Base-by-base conservation (phyloP, 2,113 vertebrate genomes). In the Lontra canadensis region DNA sequence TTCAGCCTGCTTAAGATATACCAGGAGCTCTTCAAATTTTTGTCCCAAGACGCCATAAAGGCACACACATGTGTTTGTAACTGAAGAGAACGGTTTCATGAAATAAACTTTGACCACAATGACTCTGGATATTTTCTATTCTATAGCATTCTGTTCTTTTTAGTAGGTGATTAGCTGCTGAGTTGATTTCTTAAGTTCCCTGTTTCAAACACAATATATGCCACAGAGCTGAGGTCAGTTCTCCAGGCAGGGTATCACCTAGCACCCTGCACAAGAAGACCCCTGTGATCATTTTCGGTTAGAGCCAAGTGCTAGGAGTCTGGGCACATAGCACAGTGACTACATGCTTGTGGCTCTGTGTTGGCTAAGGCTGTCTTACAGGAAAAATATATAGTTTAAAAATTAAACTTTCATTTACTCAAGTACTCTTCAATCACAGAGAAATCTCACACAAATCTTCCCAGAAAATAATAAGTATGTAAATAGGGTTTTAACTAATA, bases 401-500 rank as follows among this genome's bases (percentile, higher is more conserved):
- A 92, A 78, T 52, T 39, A 93, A 90, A 76, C 8, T 34, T 95
- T 73, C 31, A 91, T 29, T 88, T 88, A 52, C 61, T 83, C 36
- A 79, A 85, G 25, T n/a, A 93, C n/a, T 88, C 25, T 88, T 94
- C 47, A 85, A 80, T 69, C 65, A 86, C 90, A 55, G 20, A 78
- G 42, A 87, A 71, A 78, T 55, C 39, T 91, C 55, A 88, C 44
- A 71, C 47, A 96, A 90, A 59, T 95, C 47, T 93, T 39, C 20
- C 10, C 42, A 80, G 65, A 57, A 94, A 84, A 83, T 42, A 82
- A 25, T 69, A 96, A 96, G 71, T 95, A 92, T 29, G 21, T 94
- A 83, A 90, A 74, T 49, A 82, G 13, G 36, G 26, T 69, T 85
- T 31, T 76, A 81, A 92, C 81, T 93, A 69, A 95, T 74, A n/a